These are phyloP conservation scores for Antheraea assamensis DNA, from an alignment of 2,888 invertebrate species.

Conservation along the genomic window DNA sequence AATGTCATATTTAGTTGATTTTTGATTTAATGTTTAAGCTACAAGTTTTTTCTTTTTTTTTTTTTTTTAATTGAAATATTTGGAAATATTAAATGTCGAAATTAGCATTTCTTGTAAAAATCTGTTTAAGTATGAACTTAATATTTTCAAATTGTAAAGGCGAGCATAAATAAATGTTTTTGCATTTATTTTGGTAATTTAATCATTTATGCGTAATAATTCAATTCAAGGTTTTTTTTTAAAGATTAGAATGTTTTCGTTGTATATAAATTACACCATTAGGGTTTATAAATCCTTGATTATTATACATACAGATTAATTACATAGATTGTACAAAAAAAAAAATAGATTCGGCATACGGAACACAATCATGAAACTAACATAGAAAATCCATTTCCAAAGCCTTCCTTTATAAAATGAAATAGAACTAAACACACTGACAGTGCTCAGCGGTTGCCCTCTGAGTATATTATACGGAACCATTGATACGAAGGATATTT, in stretches of 20 bases:
- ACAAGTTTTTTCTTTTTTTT: not conserved
- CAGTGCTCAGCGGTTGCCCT: too few relatives aligned
- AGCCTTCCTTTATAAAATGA: too few relatives aligned
- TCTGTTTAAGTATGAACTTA: not conserved
- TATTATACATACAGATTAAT: not conserved
- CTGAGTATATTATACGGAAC: too few relatives aligned
- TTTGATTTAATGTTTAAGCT: not conserved
- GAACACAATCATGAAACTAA: too few relatives aligned
- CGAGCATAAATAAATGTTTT: not conserved
- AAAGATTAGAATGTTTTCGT: not conserved
- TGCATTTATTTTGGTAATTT: not conserved
- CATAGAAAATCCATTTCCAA: too few relatives aligned
- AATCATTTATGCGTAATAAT: slow-evolving; percentile 1
- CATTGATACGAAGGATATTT: too few relatives aligned
- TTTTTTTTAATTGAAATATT: not conserved
- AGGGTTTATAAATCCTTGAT: not conserved
- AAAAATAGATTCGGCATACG: too few relatives aligned
- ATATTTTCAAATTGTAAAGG: not conserved
- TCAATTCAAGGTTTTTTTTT: not conserved
- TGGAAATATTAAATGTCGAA: not conserved
- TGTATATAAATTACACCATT: not conserved
- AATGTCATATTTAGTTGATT: not conserved
- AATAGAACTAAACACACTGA: too few relatives aligned
- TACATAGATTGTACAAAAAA: too few relatives aligned
- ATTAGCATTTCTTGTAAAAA: not conserved